Conservation (phyloP, 2,888 invertebrate genomes). For the Charanyca ferruginea region DNA sequence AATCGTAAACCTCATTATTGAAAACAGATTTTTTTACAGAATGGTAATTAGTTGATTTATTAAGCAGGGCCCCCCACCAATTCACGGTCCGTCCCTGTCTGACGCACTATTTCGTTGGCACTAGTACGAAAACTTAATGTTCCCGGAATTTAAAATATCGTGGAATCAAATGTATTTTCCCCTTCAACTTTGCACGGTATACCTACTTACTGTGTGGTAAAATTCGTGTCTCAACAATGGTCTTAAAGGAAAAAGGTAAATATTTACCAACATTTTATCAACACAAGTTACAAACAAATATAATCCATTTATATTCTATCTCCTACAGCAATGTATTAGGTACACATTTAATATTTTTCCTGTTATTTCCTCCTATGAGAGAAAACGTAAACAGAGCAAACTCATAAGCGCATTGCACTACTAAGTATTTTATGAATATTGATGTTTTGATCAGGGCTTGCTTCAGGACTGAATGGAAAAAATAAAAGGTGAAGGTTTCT, state of each 20-base stretch:
- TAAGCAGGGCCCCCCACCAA: too few species aligned
- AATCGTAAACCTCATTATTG: too few species aligned
- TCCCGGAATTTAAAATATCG: slow-evolving; percentile 14
- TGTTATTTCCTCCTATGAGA: slow-evolving; percentile 34
- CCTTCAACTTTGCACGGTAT: background rate
- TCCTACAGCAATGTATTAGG: slow-evolving; percentile 21
- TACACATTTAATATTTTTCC: slow-evolving; percentile 46
- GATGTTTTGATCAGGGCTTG: slow-evolving; percentile 45
- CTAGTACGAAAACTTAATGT: slow-evolving; percentile 6
- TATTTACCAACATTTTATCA: slow-evolving; percentile 8
- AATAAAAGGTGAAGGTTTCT: background rate
- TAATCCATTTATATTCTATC: slow-evolving; percentile 46
- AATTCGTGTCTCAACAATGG: background rate
- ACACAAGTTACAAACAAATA: slow-evolving; percentile 25
- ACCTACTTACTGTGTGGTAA: background rate
- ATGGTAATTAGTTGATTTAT: too few species aligned
- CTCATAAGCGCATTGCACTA: slow-evolving; percentile 44
- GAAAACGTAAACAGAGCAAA: slow-evolving; percentile 40
- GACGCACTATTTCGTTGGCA: slow-evolving; percentile 7
- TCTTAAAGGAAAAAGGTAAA: slow-evolving; percentile 6
- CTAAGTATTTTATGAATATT: slow-evolving; percentile 53
- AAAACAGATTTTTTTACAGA: too few species aligned
- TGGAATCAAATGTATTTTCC: background rate
- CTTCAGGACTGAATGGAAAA: slow-evolving; percentile 16
- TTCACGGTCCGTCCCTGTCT: too few species aligned